phyloP scores from a whole-genome alignment of 2,113 vertebrate genomes.

The Oreochromis spilurus region DNA sequence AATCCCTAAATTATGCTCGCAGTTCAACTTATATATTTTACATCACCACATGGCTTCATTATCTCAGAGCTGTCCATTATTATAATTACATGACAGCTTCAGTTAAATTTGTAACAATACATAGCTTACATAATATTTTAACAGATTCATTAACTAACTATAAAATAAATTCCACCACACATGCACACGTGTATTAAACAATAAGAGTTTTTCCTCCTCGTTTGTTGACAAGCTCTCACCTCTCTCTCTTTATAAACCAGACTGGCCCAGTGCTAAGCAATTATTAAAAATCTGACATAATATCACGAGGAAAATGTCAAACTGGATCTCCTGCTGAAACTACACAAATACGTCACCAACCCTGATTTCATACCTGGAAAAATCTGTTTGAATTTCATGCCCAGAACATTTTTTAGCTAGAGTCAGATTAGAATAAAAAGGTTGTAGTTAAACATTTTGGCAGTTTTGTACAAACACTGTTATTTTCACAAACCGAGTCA shows the following conservation, averaged over 20 bases:
- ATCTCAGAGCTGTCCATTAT: neutral
- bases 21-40: neutral
- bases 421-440: neutral
- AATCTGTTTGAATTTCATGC: constrained; percentile 24
- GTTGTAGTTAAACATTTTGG: too few species aligned
- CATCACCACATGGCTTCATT: neutral
- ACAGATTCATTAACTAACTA: neutral
- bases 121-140: neutral
- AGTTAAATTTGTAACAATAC: neutral
- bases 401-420: neutral
- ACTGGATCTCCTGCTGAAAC: constrained; percentile 73
- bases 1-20: neutral
- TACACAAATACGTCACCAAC: constrained; percentile 81
- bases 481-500: neutral
- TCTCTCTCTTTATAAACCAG: constrained; percentile 65
- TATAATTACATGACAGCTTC: neutral
- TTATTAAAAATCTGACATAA: constrained; percentile 77
- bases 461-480: neutral
- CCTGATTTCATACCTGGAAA: constrained; percentile 83
- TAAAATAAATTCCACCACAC: neutral
- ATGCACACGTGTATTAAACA: neutral
- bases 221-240: neutral
- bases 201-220: neutral
- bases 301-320: constrained; percentile 84
- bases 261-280: constrained; percentile 82